Conservation (phyloP, 1,140 invertebrate species). For the Alviniconcha marisindica region DNA sequence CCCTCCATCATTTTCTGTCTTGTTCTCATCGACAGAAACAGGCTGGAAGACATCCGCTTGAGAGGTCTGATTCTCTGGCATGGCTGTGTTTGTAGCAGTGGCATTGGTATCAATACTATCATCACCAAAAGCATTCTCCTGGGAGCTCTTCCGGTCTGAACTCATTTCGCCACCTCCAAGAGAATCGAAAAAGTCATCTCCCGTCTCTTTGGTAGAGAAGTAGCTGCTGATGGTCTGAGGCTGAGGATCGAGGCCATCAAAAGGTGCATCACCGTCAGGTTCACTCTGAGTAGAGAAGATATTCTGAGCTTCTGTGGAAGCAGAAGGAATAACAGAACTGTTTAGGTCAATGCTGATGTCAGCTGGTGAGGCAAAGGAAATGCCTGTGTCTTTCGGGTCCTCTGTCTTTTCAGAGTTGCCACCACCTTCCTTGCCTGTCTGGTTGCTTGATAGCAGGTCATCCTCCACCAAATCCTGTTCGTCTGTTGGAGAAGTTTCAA, state of each 20-base stretch:
- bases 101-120: neutral
- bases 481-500: slow-evolving; percentile 61
- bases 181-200: slow-evolving; percentile 57
- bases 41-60: neutral
- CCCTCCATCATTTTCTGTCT: neutral
- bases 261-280: neutral
- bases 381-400: neutral
- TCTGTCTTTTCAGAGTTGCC: neutral
- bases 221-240: slow-evolving; percentile 62
- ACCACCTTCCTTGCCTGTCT: neutral
- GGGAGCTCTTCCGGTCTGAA: neutral
- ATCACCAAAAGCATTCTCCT: slow-evolving; percentile 6
- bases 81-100: neutral
- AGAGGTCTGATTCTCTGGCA: neutral
- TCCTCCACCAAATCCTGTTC: slow-evolving; percentile 51
- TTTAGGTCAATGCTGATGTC: slow-evolving; percentile 31
- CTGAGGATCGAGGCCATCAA: neutral
- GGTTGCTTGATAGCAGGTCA: neutral
- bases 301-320: neutral
- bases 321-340: slow-evolving; percentile 14
- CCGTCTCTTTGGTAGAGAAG: slow-evolving; percentile 52
- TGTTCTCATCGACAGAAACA: neutral
- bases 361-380: neutral
- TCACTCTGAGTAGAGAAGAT: no score
- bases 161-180: slow-evolving; percentile 29